Evolutionary conservation across 2,888 invertebrate species (phyloP).

Genomic region (Agrotis puta): DNA sequence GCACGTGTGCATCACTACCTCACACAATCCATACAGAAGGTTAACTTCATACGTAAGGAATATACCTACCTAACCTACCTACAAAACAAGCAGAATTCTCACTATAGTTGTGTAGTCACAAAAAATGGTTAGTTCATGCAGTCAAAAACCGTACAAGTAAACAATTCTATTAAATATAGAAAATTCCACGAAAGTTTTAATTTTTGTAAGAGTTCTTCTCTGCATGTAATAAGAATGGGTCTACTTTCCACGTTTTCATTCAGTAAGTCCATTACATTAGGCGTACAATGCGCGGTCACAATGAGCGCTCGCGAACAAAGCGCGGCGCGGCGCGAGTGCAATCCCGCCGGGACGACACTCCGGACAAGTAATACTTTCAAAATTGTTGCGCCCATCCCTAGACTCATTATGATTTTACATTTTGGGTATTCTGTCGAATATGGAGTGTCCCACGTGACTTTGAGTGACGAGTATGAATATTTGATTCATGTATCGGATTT

Average conservation of each 20-base stretch:
- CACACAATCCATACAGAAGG: slow-evolving; percentile 21
- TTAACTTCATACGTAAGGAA: neutral
- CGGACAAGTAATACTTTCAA: slow-evolving; percentile 63
- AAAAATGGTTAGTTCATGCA: too few species aligned
- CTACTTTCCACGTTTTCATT: slow-evolving; percentile 48
- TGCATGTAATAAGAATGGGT: slow-evolving; percentile 23
- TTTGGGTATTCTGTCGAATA: slow-evolving; percentile 49
- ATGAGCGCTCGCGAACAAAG: slow-evolving; percentile 55
- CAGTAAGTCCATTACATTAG: slow-evolving; percentile 65
- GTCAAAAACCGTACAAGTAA: too few species aligned
- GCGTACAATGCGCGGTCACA: slow-evolving; percentile 60
- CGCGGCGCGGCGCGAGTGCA: slow-evolving; percentile 44
- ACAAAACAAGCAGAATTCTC: too few species aligned
- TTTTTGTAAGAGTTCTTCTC: slow-evolving; percentile 2
- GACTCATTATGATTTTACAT: slow-evolving; percentile 61
- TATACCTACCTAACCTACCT: too few species aligned
- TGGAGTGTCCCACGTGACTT: slow-evolving; percentile 48
- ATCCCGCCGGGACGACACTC: slow-evolving; percentile 34
- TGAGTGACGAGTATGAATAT: slow-evolving; percentile 47
- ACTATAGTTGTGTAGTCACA: too few species aligned
- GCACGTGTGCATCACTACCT: slow-evolving; percentile 27
- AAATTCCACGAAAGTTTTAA: neutral
- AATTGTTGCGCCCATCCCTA: slow-evolving; percentile 54
- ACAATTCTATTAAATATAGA: neutral
- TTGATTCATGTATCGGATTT: slow-evolving; percentile 56